A percentile compares a stretch with the other conserved stretches of the same genome.
phyloP scores from a whole-genome alignment of 2,888 invertebrate genomes.

The Pammene aurita region DNA sequence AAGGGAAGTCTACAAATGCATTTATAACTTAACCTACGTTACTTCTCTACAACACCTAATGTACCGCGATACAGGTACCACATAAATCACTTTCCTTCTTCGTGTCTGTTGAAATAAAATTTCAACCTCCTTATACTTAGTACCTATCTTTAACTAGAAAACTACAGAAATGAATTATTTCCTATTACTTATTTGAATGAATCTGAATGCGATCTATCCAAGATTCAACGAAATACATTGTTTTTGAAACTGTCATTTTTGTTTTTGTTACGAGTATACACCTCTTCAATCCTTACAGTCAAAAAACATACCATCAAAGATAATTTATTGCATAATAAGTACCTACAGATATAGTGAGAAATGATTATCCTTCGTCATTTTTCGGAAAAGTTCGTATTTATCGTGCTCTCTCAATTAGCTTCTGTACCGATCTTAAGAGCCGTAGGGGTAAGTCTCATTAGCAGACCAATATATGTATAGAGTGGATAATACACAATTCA shows the following conservation, averaged over 20 bases:
- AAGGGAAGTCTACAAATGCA: too few species aligned
- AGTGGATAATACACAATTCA: too few species aligned
- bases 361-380: too few species aligned
- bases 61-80: neutral
- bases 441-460: too few species aligned
- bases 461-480: too few species aligned
- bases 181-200: neutral
- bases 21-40: too few species aligned
- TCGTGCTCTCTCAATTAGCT: too few species aligned
- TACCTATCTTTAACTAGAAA: constrained; percentile 6
- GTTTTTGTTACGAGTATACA: neutral
- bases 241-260: constrained; percentile 15
- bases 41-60: neutral
- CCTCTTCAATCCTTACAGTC: neutral
- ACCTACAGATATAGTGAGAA: too few species aligned
- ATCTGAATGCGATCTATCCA: constrained; percentile 19
- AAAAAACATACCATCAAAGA: too few species aligned
- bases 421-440: too few species aligned
- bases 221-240: constrained; percentile 27
- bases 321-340: too few species aligned
- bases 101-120: constrained; percentile 1
- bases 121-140: neutral
- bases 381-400: too few species aligned
- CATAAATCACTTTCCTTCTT: neutral
- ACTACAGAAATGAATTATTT: constrained; percentile 13